Percentiles rank a stretch among this genome's conserved stretches.
phyloP scores from a whole-genome alignment of 1,140 invertebrate species.

The Radopholus similis region DNA sequence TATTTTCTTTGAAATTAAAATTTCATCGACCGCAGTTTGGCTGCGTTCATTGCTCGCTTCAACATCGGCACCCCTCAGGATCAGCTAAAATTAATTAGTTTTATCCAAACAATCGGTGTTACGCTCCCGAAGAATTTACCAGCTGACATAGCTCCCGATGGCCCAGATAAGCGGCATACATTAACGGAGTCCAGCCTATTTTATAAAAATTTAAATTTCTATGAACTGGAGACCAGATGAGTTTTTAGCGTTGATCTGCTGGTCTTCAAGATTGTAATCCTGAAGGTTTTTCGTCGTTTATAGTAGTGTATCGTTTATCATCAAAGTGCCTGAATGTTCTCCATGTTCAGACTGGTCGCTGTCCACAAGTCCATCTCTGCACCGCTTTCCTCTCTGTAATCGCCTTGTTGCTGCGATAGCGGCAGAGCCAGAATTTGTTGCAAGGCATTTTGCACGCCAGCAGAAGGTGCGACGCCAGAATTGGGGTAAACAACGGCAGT shows the following conservation, averaged over 20 bases:
- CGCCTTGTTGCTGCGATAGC: background rate
- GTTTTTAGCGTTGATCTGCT: conserved; percentile 9
- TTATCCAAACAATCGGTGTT: too few species aligned
- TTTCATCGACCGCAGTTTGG: conserved; percentile 6
- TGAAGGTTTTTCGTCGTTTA: background rate
- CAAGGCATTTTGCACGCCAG: background rate
- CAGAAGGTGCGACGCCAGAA: too few species aligned
- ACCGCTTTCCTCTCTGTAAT: background rate
- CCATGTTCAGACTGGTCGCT: conserved; percentile 8
- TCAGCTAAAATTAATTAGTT: too few species aligned
- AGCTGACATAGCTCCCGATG: conserved; percentile 15
- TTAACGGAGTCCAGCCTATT: conserved; percentile 11
- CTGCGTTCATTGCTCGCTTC: conserved; percentile 6
- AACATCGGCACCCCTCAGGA: conserved; percentile 6
- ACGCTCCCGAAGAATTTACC: too few species aligned
- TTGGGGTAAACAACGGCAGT: too few species aligned
- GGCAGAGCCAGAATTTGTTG: background rate
- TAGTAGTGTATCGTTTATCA: background rate
- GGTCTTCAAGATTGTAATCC: conserved; percentile 22
- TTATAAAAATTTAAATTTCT: background rate
- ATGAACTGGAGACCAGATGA: background rate
- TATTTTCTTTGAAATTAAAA: background rate
- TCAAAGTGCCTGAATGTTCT: conserved; percentile 7
- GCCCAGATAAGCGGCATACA: conserved; percentile 16
- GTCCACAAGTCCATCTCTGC: conserved; percentile 14